Conservation (phyloP, 53 echinoderm and acorn worm species). For the Paelopatides confundens region DNA sequence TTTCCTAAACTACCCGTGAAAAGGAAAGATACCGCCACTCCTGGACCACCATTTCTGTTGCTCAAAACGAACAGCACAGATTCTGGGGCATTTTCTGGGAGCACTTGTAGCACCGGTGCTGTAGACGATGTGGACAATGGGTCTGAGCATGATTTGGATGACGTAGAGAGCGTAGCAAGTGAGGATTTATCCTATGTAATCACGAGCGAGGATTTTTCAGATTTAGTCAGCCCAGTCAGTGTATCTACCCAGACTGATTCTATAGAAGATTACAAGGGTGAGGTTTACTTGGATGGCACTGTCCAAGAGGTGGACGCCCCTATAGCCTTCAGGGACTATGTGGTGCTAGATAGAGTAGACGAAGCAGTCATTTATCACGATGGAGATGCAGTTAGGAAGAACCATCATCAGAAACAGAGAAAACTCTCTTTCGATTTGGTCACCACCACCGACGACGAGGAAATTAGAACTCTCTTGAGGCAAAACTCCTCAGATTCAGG, state of each 20-base stretch:
- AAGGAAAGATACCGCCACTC: background rate
- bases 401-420: background rate
- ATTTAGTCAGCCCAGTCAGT: background rate
- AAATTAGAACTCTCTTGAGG: slow-evolving; percentile 12
- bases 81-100: background rate
- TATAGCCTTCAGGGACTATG: background rate
- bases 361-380: background rate
- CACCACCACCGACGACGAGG: background rate
- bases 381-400: background rate
- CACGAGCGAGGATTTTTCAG: background rate
- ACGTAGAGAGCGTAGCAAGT: background rate
- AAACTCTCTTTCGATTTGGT: slow-evolving; percentile 11
- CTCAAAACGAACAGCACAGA: background rate
- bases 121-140: background rate
- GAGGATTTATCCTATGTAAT: background rate
- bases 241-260: slow-evolving; percentile 15
- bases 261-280: background rate
- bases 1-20: background rate
- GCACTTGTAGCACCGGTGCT: background rate
- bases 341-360: slow-evolving; percentile 24
- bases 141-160: background rate
- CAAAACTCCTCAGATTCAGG: background rate
- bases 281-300: slow-evolving; percentile 15
- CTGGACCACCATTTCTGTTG: background rate
- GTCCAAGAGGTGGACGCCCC: slow-evolving; percentile 32